phyloP scores from a whole-genome alignment of 2,888 invertebrate species.

The Sepioteuthis lessoniana region DNA sequence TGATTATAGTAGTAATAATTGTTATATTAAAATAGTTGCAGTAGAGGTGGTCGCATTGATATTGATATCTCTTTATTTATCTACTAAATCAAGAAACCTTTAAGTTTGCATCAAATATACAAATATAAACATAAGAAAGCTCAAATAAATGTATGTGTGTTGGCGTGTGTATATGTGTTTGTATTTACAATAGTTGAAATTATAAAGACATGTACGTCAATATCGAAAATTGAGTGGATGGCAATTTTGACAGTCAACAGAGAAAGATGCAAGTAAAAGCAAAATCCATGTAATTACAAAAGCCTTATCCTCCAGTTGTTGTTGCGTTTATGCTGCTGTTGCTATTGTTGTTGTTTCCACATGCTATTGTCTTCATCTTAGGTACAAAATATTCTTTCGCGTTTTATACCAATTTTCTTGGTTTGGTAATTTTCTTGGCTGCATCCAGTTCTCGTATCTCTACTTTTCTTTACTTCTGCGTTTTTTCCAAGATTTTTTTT shows the following conservation, averaged over 20 bases:
- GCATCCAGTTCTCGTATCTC: not conserved
- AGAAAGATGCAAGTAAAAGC: not conserved
- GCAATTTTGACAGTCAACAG: not conserved
- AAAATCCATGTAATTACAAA: not conserved
- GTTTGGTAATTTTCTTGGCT: not conserved
- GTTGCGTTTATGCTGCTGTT: not conserved
- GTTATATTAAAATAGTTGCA: not conserved
- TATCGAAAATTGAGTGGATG: not conserved
- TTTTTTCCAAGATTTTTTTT: not conserved
- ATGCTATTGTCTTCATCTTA: constrained; percentile 18
- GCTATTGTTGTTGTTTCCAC: not conserved
- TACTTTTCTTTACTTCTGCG: not conserved
- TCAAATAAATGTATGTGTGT: not conserved
- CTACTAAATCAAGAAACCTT: not conserved
- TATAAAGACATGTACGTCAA: not conserved
- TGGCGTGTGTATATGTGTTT: not conserved
- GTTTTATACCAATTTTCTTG: not conserved
- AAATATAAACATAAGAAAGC: not conserved
- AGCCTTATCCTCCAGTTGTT: not conserved
- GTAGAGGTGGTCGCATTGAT: not conserved
- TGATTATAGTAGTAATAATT: not conserved
- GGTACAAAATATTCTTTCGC: not conserved
- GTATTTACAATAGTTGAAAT: not conserved
- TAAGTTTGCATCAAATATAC: not conserved
- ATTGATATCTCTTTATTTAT: not conserved